Evolutionary conservation across 2,797 vertebrate genomes (phyloP).

Genomic region (Falco concolor): DNA sequence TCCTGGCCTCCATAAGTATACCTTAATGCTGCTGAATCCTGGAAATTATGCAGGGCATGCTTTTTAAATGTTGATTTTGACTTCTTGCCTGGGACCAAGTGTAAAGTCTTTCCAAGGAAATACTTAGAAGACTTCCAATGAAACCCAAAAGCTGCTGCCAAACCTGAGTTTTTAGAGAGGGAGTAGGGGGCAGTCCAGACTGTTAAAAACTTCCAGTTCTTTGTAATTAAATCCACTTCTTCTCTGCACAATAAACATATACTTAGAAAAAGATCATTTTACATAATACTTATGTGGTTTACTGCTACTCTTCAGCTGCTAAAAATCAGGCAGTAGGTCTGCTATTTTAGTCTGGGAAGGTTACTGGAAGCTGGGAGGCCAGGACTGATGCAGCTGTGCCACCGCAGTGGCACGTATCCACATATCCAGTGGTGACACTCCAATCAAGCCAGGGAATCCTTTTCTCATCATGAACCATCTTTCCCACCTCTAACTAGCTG

Average conservation of each 20-base stretch:
- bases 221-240: constrained; percentile 58
- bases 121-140: constrained; percentile 67
- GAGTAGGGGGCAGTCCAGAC: constrained; percentile 40
- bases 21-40: constrained; percentile 48
- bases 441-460: constrained; percentile 19
- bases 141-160: constrained; percentile 60
- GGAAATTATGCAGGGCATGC: constrained; percentile 57
- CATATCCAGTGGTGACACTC: not conserved
- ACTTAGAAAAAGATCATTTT: constrained; percentile 54
- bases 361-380: constrained; percentile 38
- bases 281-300: constrained; percentile 53
- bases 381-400: not conserved
- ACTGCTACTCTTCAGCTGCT: constrained; percentile 38
- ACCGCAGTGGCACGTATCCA: not conserved
- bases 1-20: constrained; percentile 24
- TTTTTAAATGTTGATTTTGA: constrained; percentile 71
- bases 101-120: constrained; percentile 73
- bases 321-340: constrained; percentile 8
- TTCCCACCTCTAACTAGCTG: not conserved
- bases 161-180: constrained; percentile 39
- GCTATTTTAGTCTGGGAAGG: constrained; percentile 30
- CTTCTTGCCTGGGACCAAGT: constrained; percentile 71
- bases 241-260: constrained; percentile 50
- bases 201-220: constrained; percentile 59
- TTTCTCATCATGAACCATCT: not conserved